Evolutionary conservation across 2,797 vertebrate species (phyloP), one percentile per base, ranked within the genome.

Genomic region (Poecilia velifera): DNA sequence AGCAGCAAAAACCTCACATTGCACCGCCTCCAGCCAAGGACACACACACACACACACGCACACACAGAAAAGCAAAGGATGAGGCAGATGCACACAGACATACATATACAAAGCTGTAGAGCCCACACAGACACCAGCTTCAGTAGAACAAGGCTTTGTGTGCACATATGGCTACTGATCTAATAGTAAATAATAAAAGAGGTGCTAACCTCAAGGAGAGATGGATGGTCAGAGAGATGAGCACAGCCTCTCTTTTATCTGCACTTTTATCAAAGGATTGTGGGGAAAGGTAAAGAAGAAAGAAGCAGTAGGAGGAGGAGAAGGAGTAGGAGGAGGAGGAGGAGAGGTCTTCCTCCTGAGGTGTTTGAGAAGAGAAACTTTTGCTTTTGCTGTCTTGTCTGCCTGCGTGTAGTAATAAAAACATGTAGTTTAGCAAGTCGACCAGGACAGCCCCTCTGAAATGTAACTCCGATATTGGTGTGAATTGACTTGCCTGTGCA

Each of bases 161-260:
- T 90, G 83, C 84, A 78, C 87, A 77, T 78, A 73, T 45, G 82
- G 90, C 84, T 86, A 87, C 89, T 89, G 90, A 92, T 93, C 91
- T 86, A 85, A 90, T 90, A 86, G 91, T 94, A 94, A 94, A 94
- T 94, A 92, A 93, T 94, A 92, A 93, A 95, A 90, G 87, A 93
- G 92, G 90, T 83, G 90, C 89, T 91, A 92, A 95, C 92, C 92
- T 94, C 89, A 88, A 93, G 90, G 91, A 92, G 90, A 92, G 90
- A 90, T 89, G 88, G 92, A 93, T 80, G 86, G 92, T 88, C 89
- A 85, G 91, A 90, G 91, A 94, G 93, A 90, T 84, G 90, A 91
- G 89, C 83, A 90, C 83, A 90, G 84, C 78, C 84, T 82, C 70
- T 86, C 87, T 93, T 91, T 92, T 90, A 91, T 91, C 81, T 91